Evolutionary conservation across 2,888 invertebrate species (phyloP), one percentile per base, ranked within the genome.

Genomic region (Nephrotoma flavescens): DNA sequence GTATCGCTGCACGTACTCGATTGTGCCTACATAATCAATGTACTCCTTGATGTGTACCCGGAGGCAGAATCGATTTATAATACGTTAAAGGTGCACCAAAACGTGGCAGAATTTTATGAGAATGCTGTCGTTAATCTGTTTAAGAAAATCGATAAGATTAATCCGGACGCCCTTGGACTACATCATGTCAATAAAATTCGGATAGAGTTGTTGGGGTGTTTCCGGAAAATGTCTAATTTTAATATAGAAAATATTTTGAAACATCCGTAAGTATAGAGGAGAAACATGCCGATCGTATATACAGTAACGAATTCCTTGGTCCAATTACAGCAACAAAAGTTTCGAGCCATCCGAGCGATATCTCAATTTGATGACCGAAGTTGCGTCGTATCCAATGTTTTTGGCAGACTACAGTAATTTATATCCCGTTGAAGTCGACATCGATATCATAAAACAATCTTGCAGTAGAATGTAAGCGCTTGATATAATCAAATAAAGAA

Each of bases 81-180:
- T 89, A 91, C 93, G 89, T 93, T 94, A 4, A 93, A 93, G 88
- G 93, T 95, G 89, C 91, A 93, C 87, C 92, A 93, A 89, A 93
- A 96, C 91, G 93, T 97, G 91, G 94, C 96, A 88, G 93, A 93
- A 88, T 93, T 96, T 88, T 97, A 97, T 91, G 96, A 96, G 88
- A 93, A 93, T 88, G 94, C 95, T 5, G 93, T 97, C 88, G 95
- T 96, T 12, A 93, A 93, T 88, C 90, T 97, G 87, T 95, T 95
- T 90, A 94, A 94, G 89, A 93, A 93, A 88, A 90, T 96, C 41
- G 92, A 93, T 86, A 91, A 88, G 2, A 89, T 91, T 2, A 90
- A 91, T 88, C 87, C 89, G 0, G 86, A 88, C 2, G 90, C 91
- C 0, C 88, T 87, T n/a, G 90, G 91, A 83, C 88, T 92, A 41